Evolutionary conservation across 2,113 vertebrate species (phyloP), one percentile per base, ranked within the genome.

Genomic region (Callocephalon fimbriatum): DNA sequence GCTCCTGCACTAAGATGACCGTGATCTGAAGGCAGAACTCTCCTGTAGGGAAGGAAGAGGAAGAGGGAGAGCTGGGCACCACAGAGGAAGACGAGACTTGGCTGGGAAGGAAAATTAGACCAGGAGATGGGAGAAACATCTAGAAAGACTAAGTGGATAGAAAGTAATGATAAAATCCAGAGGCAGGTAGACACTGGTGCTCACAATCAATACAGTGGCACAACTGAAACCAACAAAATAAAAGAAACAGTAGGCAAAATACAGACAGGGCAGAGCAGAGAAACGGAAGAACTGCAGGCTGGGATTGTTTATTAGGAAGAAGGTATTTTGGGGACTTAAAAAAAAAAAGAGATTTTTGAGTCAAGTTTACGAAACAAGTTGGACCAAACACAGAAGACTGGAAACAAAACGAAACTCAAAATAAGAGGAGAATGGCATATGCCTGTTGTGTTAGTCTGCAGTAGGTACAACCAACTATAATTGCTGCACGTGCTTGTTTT

Each of bases 381-480:
- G 67, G 62, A 86, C 32, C 32, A 80, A 80, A 42, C 27, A 62
- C 12, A 25, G 29, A 66, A 58, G 12, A 22, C 12, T 48, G 26
- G 29, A 61, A 76, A 73, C 10, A 56, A 73, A 75, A 37, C 7
- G 5, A 54, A 84, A 48, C 27, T 56, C 2, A 10, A 26, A 62
- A 27, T 61, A 38, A 72, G 40, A 13, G 48, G 31, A 66, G 15
- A 59, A 42, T 35, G 23, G 5, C 5, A 1, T 26, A 5, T 38
- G 40, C 4, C n/a, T 48, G 23, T 37, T 80, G 16, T 45, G 23
- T 59, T 45, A 50, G 42, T 26, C 20, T 29, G 14, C 18, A 16
- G 0, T 18, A 10, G 10, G 22, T 44, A n/a, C 17, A 42, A 17
- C 3, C 0, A 2, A 10, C 18, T 75, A 0, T 13, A 35, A 45